A percentile compares a stretch with the other conserved stretches of the same genome.
These are phyloP conservation scores for Heliothis subflexa DNA, from an alignment of 1,140 invertebrate genomes.

Conservation along the genomic window DNA sequence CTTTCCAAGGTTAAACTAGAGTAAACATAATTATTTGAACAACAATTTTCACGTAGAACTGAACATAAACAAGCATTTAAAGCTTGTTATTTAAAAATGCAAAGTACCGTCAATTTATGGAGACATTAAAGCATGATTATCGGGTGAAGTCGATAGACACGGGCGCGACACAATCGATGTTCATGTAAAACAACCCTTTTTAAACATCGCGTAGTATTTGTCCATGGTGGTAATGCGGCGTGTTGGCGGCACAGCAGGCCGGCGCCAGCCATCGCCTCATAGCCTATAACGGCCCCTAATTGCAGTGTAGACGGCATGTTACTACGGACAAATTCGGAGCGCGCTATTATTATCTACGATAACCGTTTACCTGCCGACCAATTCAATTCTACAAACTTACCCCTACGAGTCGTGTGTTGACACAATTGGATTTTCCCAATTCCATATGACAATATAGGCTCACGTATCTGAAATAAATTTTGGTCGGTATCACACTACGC, in stretches of 20 bases:
- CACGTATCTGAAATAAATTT: slow-evolving; percentile 60
- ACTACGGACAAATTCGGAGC: slow-evolving; percentile 58
- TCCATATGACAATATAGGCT: slow-evolving; percentile 62
- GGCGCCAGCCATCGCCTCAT: slow-evolving; percentile 35
- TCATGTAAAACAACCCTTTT: slow-evolving; percentile 28
- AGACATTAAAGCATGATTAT: slow-evolving; percentile 35
- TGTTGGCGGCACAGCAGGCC: not conserved
- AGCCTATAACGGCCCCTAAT: slow-evolving; percentile 61
- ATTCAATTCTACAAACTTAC: slow-evolving; percentile 68
- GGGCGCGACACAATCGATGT: slow-evolving; percentile 15
- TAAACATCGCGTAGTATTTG: slow-evolving; percentile 30
- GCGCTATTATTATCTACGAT: slow-evolving; percentile 66
- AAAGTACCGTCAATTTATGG: slow-evolving; percentile 26
- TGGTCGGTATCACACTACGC: slow-evolving; percentile 50
- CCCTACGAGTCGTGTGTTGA: slow-evolving; percentile 54
- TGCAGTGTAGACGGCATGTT: slow-evolving; percentile 62
- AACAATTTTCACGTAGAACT: slow-evolving; percentile 3
- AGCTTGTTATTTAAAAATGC: slow-evolving; percentile 24
- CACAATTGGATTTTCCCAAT: slow-evolving; percentile 68
- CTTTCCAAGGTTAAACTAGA: not conserved
- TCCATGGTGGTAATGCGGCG: slow-evolving; percentile 18
- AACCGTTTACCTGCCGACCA: slow-evolving; percentile 68
- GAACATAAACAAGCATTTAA: not conserved
- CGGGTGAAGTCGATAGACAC: not conserved
- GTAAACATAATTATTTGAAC: slow-evolving; percentile 1